phyloP scores from a whole-genome alignment of 2,797 vertebrate genomes.

The Pempheris klunzingeri region DNA sequence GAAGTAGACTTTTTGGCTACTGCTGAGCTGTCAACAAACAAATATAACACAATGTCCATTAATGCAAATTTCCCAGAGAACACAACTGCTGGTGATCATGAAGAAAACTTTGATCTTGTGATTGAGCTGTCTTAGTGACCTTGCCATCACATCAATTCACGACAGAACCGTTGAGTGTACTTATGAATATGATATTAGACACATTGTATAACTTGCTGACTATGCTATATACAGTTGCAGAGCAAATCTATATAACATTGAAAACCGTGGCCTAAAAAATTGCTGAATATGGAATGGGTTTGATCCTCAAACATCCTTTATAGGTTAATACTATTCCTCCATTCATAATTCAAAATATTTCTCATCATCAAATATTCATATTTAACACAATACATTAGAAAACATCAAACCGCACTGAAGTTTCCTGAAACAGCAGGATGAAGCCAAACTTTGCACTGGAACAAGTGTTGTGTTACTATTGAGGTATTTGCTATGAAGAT shows the following conservation, averaged over 20 bases:
- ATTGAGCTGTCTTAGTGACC: conserved; percentile 12
- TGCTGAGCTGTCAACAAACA: conserved; percentile 13
- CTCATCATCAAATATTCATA: conserved; percentile 71
- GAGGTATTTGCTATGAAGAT: no score
- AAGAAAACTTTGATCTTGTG: background rate
- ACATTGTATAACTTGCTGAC: conserved; percentile 24
- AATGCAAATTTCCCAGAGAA: background rate
- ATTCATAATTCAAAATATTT: conserved; percentile 74
- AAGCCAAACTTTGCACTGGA: background rate
- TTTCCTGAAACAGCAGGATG: conserved; percentile 34
- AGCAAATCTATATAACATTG: conserved; percentile 49
- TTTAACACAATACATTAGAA: conserved; percentile 66
- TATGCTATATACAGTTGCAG: conserved; percentile 6
- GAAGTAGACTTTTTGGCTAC: background rate
- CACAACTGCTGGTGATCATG: conserved; percentile 7
- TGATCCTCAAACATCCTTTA: conserved; percentile 62
- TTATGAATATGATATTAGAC: conserved; percentile 43
- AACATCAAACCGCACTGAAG: conserved; percentile 31
- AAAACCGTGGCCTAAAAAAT: conserved; percentile 45
- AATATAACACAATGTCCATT: background rate
- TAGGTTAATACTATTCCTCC: conserved; percentile 76
- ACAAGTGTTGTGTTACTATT: no score
- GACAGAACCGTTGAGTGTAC: conserved; percentile 21
- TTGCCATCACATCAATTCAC: conserved; percentile 2
- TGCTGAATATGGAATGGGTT: conserved; percentile 56